These are phyloP conservation scores for Rhyzopertha dominica DNA, from an alignment of 1,140 invertebrate species.

Conservation along the genomic window DNA sequence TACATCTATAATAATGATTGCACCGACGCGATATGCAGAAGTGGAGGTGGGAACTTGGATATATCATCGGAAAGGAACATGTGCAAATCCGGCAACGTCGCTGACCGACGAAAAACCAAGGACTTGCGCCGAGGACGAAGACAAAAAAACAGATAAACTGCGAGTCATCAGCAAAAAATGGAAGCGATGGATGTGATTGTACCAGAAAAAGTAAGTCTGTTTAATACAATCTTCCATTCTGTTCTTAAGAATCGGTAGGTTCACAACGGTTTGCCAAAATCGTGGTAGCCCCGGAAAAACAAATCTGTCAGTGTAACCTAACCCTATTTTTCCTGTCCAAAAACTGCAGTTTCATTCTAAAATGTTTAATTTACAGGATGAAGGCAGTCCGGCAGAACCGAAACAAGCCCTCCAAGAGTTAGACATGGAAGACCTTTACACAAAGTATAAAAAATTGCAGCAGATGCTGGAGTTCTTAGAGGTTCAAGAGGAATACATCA, in stretches of 20 bases:
- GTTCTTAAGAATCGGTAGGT: constrained; percentile 1
- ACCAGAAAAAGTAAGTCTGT: constrained; percentile 59
- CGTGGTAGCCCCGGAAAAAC: constrained; percentile 2
- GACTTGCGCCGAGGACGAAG: no score
- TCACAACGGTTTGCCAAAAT: background rate
- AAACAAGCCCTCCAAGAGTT: constrained; percentile 64
- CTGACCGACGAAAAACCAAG: no score
- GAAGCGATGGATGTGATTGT: constrained; percentile 66
- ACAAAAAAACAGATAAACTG: constrained; percentile 9
- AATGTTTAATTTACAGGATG: constrained; percentile 49
- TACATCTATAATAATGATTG: no score
- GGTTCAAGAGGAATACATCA: constrained; percentile 92
- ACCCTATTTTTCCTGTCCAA: constrained; percentile 9
- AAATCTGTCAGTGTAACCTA: constrained; percentile 5
- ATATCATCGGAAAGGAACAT: no score
- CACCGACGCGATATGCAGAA: no score
- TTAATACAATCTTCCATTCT: no score
- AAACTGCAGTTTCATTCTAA: constrained; percentile 7
- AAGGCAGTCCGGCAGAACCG: constrained; percentile 54
- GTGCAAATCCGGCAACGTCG: no score
- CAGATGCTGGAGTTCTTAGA: constrained; percentile 85
- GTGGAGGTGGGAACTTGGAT: no score
- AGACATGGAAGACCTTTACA: constrained; percentile 88
- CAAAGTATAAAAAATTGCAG: constrained; percentile 93
- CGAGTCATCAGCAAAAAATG: constrained; percentile 49